Base-by-base conservation (phyloP, 1,140 invertebrate genomes). In the Drosophila burlai region DNA sequence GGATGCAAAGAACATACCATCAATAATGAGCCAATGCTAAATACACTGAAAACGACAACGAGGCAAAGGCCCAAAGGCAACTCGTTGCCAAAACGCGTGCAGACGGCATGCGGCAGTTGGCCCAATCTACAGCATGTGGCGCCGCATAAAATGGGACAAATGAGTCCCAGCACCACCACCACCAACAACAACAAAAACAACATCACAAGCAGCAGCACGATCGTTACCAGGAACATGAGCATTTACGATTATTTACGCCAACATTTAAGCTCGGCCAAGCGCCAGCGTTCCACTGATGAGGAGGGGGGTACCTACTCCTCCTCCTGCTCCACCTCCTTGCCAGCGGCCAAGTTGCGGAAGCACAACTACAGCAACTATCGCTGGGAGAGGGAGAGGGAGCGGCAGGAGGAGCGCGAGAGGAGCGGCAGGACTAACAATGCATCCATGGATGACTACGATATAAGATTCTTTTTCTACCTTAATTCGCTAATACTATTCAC, bases 391-490 rank as follows among this genome's bases (percentile, higher is more conserved):
- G 42, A 61, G 34, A 7, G 29, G 42, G 65, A 36, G n/a, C 11
- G 34, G 31, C n/a, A 52, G 42, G 54, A 57, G 26, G 40, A 59
- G 11, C 46, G 64, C 9, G 11, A 63, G 13, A 72, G 42, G 45
- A 45, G 31, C 8, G 29, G 47, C 21, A 54, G 26, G 49, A 52
- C 29, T 9, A 52, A 49, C 21, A 49, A 49, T 49, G n/a, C 62
- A 54, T 61, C 71, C 9, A 43, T 74, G 55, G 71, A 74, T 21
- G 80, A 83, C 18, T 83, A 83, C 81, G 87, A 86, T 73, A 79
- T 92, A 78, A 83, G 85, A 81, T 89, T 92, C 81, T 92, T 92
- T 91, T 90, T 92, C 60, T 92, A 92, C 69, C 54, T 92, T 83
- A 92, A 92, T 60, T 91, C 91, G 57, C 76, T 92, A 74, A 91